A percentile compares a stretch with the other conserved stretches of the same genome.
These are phyloP conservation scores for Nysson spinosus DNA, from an alignment of 2,888 invertebrate species.

Conservation along the genomic window DNA sequence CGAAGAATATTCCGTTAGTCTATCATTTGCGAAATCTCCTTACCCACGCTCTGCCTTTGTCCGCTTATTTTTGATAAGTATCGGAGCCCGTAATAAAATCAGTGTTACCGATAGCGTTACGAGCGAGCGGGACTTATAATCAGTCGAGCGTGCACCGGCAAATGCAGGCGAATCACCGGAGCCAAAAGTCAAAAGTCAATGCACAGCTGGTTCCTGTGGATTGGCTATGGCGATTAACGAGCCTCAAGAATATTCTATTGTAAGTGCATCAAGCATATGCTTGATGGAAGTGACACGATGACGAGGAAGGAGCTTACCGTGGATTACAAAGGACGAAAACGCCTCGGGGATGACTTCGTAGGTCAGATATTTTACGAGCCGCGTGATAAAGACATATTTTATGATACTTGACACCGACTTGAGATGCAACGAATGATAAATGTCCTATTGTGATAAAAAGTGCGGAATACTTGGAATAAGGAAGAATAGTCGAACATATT, in stretches of 20 bases:
- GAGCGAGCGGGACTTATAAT: background rate
- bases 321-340: slow-evolving; percentile 11
- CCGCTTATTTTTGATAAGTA: background rate
- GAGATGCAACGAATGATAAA: too few species aligned
- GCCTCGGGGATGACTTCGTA: background rate
- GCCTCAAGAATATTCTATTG: slow-evolving; percentile 5
- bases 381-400: background rate
- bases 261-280: slow-evolving; percentile 31
- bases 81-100: slow-evolving; percentile 6
- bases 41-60: background rate
- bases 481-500: too few species aligned
- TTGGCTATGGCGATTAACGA: slow-evolving; percentile 21
- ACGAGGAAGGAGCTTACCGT: slow-evolving; percentile 1
- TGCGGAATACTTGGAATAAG: too few species aligned
- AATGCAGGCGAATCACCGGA: slow-evolving; percentile 1
- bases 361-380: background rate
- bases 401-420: background rate
- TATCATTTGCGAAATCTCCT: background rate
- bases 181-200: slow-evolving; percentile 34
- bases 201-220: slow-evolving; percentile 25
- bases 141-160: background rate
- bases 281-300: slow-evolving; percentile 39
- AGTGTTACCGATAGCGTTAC: background rate
- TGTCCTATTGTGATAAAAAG: background rate
- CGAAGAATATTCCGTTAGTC: slow-evolving; percentile 48